Percentiles rank a stretch among this genome's conserved stretches.
Evolutionary conservation across 2,113 vertebrate genomes (phyloP).

Genomic region (Cryptomyrus ogoouensis): DNA sequence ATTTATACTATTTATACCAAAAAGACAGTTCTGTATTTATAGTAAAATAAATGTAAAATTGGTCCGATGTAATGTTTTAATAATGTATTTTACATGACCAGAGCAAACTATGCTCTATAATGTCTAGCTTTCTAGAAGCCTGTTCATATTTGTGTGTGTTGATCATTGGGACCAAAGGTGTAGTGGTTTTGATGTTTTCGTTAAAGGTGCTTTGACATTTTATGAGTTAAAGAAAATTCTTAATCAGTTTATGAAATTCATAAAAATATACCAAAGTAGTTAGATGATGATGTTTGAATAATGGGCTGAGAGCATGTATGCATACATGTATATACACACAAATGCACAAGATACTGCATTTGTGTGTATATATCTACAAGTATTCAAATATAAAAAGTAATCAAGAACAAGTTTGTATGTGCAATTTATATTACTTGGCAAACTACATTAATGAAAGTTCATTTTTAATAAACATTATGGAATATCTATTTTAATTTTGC

Average conservation of each 20-base stretch:
- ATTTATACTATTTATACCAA: conserved; percentile 67
- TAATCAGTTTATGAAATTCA: not conserved
- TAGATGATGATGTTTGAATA: not conserved
- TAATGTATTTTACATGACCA: not conserved
- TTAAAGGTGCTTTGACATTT: not conserved
- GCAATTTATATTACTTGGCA: not conserved
- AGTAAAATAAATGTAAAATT: not conserved
- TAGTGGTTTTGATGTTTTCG: not conserved
- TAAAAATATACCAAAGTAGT: not conserved
- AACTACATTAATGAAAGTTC: not conserved
- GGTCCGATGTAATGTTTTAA: not conserved
- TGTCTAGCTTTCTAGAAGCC: not conserved
- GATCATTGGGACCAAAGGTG: not conserved
- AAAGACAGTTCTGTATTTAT: not conserved
- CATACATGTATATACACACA: not conserved
- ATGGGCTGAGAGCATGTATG: not conserved
- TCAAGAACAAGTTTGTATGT: not conserved
- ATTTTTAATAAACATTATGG: not conserved
- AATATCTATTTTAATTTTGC: not conserved
- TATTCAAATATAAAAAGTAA: not conserved
- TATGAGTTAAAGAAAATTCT: not conserved
- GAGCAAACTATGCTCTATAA: not conserved
- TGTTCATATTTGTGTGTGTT: not conserved
- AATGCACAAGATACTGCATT: not conserved
- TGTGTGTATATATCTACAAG: not conserved